These are phyloP conservation scores for Petrophora chlorosata DNA, from an alignment of 2,888 invertebrate species.

Conservation along the genomic window DNA sequence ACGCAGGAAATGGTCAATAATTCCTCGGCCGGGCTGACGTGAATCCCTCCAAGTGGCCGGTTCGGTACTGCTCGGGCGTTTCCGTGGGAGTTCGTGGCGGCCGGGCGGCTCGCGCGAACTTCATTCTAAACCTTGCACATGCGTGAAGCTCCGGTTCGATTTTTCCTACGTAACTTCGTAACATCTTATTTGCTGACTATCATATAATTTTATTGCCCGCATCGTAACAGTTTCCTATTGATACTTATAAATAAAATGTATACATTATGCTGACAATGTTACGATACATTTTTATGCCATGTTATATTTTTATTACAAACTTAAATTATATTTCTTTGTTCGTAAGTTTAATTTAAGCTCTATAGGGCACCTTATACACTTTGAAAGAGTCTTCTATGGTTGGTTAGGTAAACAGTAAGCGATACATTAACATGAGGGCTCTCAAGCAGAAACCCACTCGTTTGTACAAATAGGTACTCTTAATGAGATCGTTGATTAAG, in stretches of 20 bases:
- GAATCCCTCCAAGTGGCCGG: conserved; percentile 56
- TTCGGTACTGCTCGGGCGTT: conserved; percentile 75
- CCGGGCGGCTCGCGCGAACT: conserved; percentile 45
- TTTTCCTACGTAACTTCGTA: conserved; percentile 40
- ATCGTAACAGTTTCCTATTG: no score
- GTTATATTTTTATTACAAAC: no score
- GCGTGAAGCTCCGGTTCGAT: conserved; percentile 55
- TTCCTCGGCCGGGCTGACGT: conserved; percentile 64
- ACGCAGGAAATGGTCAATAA: conserved; percentile 76
- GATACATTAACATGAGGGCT: conserved; percentile 35
- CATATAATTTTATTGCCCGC: conserved; percentile 34
- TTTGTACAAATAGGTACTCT: conserved; percentile 34
- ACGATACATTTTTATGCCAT: no score
- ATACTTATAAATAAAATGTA: no score
- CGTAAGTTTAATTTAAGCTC: no score
- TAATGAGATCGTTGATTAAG: conserved; percentile 38
- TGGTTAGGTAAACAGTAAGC: conserved; percentile 28
- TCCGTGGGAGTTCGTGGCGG: conserved; percentile 55
- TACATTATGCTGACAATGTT: no score
- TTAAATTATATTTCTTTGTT: no score
- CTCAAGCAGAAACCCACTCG: conserved; percentile 28
- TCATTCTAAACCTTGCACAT: conserved; percentile 58
- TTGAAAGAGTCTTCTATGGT: not conserved
- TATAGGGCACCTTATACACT: not conserved
- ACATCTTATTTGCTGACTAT: conserved; percentile 22